phyloP scores from a whole-genome alignment of 2,113 vertebrate species.

The Nannospalax galili region DNA sequence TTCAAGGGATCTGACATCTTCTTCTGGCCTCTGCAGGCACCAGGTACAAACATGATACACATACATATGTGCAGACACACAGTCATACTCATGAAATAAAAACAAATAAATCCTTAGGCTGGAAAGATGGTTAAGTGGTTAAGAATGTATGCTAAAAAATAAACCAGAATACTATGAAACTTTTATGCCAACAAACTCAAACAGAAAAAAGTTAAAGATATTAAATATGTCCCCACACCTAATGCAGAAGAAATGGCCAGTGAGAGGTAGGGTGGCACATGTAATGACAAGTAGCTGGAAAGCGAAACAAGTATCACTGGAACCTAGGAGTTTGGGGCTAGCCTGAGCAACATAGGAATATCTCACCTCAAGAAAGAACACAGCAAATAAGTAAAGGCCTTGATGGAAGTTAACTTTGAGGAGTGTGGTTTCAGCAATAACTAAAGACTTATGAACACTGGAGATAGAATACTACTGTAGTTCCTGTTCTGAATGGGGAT shows the following conservation, averaged over 20 bases:
- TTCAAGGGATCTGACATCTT: too few species aligned
- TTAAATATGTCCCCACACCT: neutral
- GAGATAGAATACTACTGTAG: neutral
- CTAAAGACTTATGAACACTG: neutral
- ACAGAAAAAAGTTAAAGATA: neutral
- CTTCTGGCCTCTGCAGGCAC: too few species aligned
- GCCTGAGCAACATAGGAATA: neutral
- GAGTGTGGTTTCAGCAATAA: neutral
- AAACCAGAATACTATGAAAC: neutral
- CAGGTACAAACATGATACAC: too few species aligned
- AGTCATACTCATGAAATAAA: too few species aligned
- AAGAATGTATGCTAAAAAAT: too few species aligned
- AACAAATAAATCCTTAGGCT: too few species aligned
- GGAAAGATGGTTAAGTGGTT: too few species aligned
- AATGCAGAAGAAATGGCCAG: neutral
- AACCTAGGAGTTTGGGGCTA: neutral
- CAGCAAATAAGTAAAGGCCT: too few species aligned
- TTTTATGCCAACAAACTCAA: neutral
- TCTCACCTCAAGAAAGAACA: neutral
- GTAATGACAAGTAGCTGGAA: too few species aligned
- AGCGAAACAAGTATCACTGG: neutral
- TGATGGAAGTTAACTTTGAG: neutral
- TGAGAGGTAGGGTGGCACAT: neutral
- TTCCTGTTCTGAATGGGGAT: neutral
- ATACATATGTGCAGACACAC: too few species aligned